Base-by-base conservation (phyloP, 1,140 invertebrate genomes). In the Aphelenchoides fujianensis region DNA sequence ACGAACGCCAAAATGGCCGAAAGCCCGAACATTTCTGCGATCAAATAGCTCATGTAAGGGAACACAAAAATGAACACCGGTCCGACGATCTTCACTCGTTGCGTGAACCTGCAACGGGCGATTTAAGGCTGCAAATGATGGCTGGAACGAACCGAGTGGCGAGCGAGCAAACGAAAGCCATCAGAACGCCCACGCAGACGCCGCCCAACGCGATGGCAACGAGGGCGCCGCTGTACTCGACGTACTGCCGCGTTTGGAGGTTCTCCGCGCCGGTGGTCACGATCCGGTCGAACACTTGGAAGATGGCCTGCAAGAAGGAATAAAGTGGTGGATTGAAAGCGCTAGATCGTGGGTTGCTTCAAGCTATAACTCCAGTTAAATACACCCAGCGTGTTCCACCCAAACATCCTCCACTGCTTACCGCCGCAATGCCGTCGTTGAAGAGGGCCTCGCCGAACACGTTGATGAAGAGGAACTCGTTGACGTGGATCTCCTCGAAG, bases 381-480 rank as follows among this genome's bases (percentile, higher is more conserved):
- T 48, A 48, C 23, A n/a, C n/a, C n/a, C n/a, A n/a, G n/a, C n/a
- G n/a, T n/a, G n/a, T n/a, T n/a, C n/a, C n/a, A n/a, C n/a, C n/a
- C n/a, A n/a, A n/a, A 16, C 41, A 48, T 12, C 41, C 23, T 12
- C n/a, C 68, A 68, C 12, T 27, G n/a, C 64, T 74, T 28, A 79
- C 77, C 63, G 92, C 93, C 78, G 93, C 95, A 73, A 96, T 93
- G 66, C 92, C 93, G 86, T 96, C 93, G 86, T 98, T 98, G 55
- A 98, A 89, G 68, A 98, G 88, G 28, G 94, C 97, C 86, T 98
- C 96, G 37, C 96, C 96, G 87, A 98, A 98, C 7, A 98, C 95
- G 54, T 98, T 92, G 84, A 98, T 97, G 85, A 98, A 97, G 53
- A 98, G 89, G 73, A 97, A 92, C 88, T 98, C 94, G 86, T 98